A percentile compares a stretch with the other conserved stretches of the same genome.
Evolutionary conservation across 2,113 vertebrate genomes (phyloP).

Genomic region (Chionodraco myersi): DNA sequence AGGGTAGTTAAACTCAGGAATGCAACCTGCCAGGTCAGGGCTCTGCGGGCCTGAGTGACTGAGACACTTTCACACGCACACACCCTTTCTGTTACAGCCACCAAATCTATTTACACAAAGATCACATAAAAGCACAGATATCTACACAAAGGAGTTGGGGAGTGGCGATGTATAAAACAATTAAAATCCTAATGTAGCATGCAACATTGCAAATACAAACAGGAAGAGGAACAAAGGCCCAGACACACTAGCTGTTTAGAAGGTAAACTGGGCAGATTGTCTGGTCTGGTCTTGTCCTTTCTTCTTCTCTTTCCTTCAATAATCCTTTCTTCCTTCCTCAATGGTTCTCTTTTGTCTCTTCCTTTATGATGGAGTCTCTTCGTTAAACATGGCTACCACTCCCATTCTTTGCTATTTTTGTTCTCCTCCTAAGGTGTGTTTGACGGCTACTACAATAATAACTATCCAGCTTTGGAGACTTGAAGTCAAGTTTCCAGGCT

Average conservation of each 20-base stretch:
- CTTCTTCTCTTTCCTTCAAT: slow-evolving; percentile 27
- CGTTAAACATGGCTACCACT: slow-evolving; percentile 25
- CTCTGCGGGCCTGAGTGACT: slow-evolving; percentile 27
- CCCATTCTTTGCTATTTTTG: slow-evolving; percentile 13
- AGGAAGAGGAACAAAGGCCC: slow-evolving; percentile 34
- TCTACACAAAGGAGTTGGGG: slow-evolving; percentile 11
- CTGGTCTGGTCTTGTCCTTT: slow-evolving; percentile 24
- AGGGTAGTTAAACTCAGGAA: slow-evolving; percentile 72
- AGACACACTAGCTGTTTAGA: slow-evolving; percentile 25
- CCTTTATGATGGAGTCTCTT: slow-evolving; percentile 16
- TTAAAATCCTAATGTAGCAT: slow-evolving; percentile 17
- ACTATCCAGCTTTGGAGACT: slow-evolving; percentile 22
- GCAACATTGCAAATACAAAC: slow-evolving; percentile 28
- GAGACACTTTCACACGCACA: slow-evolving; percentile 31
- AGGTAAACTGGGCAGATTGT: slow-evolving; percentile 33
- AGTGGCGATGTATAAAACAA: slow-evolving; percentile 39
- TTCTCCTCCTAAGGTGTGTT: slow-evolving; percentile 6
- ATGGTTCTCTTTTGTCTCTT: slow-evolving; percentile 11
- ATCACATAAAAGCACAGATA: slow-evolving; percentile 22
- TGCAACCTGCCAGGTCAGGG: slow-evolving; percentile 67
- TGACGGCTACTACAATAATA: not conserved
- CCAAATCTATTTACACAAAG: slow-evolving; percentile 49
- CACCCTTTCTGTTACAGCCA: slow-evolving; percentile 38
- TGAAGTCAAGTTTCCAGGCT: slow-evolving; percentile 3
- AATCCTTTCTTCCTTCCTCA: slow-evolving; percentile 32